Percentiles rank a stretch among this genome's conserved stretches.
Evolutionary conservation across 2,113 vertebrate genomes (phyloP).

Genomic region (Ictalurus punctatus): DNA sequence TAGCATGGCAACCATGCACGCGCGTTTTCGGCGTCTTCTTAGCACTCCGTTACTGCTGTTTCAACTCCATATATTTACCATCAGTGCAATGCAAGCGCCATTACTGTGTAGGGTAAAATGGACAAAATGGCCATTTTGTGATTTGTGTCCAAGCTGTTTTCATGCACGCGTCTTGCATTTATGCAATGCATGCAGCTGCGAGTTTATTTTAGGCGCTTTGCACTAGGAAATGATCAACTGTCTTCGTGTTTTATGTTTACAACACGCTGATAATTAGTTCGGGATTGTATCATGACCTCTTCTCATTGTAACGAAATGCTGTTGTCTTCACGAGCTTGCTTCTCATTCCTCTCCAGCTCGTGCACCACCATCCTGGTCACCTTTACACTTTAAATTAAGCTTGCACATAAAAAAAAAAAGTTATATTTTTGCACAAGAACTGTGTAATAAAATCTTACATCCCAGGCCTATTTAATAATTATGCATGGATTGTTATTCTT

Average conservation of each 20-base stretch:
- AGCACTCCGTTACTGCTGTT: constrained; percentile 15
- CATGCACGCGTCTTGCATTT: neutral
- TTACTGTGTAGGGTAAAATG: constrained; percentile 68
- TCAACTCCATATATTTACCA: constrained; percentile 55
- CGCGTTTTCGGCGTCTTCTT: constrained; percentile 1
- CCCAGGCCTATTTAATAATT: neutral
- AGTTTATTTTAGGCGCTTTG: neutral
- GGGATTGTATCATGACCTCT: constrained; percentile 18
- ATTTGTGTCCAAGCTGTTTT: constrained; percentile 43
- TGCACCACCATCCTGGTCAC: neutral
- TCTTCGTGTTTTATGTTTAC: neutral
- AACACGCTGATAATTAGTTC: neutral
- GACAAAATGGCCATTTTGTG: constrained; percentile 79
- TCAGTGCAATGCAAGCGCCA: constrained; percentile 73
- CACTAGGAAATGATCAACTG: neutral
- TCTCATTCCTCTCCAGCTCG: neutral
- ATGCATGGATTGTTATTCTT: neutral
- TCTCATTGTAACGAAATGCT: constrained; percentile 19
- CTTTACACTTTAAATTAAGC: neutral
- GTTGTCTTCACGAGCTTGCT: constrained; percentile 1
- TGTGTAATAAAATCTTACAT: neutral
- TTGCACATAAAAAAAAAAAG: neutral
- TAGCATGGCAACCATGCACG: neutral
- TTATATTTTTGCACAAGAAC: neutral
- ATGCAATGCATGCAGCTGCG: neutral